phyloP scores from a whole-genome alignment of 2,888 invertebrate genomes.

The Dolichomitus sp. region DNA sequence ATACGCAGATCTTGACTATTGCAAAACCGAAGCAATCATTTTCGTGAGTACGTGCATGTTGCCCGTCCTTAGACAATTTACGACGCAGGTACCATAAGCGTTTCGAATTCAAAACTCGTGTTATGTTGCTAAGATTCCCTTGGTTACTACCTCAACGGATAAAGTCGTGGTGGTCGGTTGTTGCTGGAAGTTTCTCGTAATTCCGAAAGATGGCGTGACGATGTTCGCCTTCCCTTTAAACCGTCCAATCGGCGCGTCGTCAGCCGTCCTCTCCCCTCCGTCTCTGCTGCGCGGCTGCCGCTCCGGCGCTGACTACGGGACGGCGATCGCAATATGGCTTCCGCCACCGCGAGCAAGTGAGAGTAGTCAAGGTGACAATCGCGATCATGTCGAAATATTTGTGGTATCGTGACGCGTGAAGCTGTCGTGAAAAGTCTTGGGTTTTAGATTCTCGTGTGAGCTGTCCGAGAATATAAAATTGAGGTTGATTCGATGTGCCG shows the following conservation, averaged over 20 bases:
- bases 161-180: conserved; percentile 29
- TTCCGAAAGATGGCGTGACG: conserved; percentile 66
- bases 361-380: conserved; percentile 79
- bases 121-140: too few relatives aligned
- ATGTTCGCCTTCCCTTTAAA: conserved; percentile 57
- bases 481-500: conserved; percentile 12
- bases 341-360: conserved; percentile 83
- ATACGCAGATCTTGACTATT: too few relatives aligned
- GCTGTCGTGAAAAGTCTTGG: background rate
- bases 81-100: too few relatives aligned
- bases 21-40: too few relatives aligned
- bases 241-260: conserved; percentile 67
- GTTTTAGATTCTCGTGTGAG: conserved; percentile 28
- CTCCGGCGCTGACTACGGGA: conserved; percentile 77
- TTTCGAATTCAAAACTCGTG: too few relatives aligned
- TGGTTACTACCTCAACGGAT: conserved; percentile 8
- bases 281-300: conserved; percentile 59
- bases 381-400: conserved; percentile 70
- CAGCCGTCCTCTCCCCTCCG: conserved; percentile 51
- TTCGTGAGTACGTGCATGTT: too few relatives aligned
- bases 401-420: conserved; percentile 59
- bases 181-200: background rate
- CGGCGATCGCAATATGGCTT: conserved; percentile 85
- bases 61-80: too few relatives aligned
- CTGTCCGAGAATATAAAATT: background rate